Conservation (phyloP, 2,888 invertebrate species). For the Cataglyphis albicans region DNA sequence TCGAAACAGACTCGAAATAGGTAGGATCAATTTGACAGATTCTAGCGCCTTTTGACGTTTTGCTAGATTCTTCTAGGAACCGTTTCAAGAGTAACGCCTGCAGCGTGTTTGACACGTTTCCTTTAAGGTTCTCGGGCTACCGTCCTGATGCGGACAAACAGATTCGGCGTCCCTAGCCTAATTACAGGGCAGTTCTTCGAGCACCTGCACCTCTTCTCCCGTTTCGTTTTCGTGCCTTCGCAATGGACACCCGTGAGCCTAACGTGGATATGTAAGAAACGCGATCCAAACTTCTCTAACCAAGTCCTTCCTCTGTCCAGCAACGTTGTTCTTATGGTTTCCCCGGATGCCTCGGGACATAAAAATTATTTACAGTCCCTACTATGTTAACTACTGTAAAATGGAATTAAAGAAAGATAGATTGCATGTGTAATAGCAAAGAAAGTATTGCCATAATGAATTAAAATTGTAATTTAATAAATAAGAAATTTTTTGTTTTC, state of each 20-base stretch:
- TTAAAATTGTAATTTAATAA: neutral
- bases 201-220: constrained; percentile 76
- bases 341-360: neutral
- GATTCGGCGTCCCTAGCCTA: constrained; percentile 80
- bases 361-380: constrained; percentile 39
- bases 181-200: constrained; percentile 77
- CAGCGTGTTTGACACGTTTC: constrained; percentile 71
- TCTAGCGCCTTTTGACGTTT: constrained; percentile 2
- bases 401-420: neutral
- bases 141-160: constrained; percentile 69
- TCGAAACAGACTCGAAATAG: constrained; percentile 29
- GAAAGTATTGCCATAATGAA: neutral
- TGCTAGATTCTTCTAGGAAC: constrained; percentile 51
- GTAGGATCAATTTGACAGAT: constrained; percentile 50
- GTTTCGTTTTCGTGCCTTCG: constrained; percentile 75
- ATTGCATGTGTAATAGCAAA: constrained; percentile 7
- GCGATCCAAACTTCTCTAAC: constrained; percentile 31
- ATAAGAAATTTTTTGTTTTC: neutral
- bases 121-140: constrained; percentile 71
- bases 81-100: constrained; percentile 34
- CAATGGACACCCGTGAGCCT: constrained; percentile 65
- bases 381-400: constrained; percentile 45
- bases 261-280: constrained; percentile 58
- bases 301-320: neutral
- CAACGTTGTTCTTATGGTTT: constrained; percentile 25